Evolutionary conservation across 2,113 vertebrate genomes (phyloP).

Genomic region (Myiozetetes cayanensis): DNA sequence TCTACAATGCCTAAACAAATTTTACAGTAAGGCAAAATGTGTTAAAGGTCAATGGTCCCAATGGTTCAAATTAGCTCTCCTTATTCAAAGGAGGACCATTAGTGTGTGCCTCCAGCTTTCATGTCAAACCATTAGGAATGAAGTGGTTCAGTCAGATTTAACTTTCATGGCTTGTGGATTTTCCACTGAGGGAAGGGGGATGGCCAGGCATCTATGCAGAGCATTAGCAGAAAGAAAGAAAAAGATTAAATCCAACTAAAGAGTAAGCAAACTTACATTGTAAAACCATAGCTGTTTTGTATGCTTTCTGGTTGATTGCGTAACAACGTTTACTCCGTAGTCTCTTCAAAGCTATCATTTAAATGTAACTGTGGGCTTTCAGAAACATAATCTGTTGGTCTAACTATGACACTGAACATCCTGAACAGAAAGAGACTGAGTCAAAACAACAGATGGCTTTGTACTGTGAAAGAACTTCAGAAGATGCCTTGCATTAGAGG

Average conservation of each 20-base stretch:
- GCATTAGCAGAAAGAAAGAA: not conserved
- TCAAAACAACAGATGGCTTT: not conserved
- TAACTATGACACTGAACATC: not conserved
- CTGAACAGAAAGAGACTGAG: not conserved
- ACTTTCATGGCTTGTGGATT: not conserved
- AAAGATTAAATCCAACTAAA: not conserved
- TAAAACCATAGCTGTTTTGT: not conserved
- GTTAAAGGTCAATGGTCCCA: not conserved
- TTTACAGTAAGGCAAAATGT: not conserved
- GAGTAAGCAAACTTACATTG: not conserved
- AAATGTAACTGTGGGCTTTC: constrained; percentile 1
- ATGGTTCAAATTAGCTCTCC: not conserved
- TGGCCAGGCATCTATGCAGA: not conserved
- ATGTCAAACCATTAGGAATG: not conserved
- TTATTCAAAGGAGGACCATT: not conserved
- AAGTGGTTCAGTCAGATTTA: not conserved
- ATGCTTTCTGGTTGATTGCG: not conserved
- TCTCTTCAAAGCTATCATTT: constrained; percentile 29
- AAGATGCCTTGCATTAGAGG: not conserved
- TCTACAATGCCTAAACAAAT: not conserved
- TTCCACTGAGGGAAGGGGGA: not conserved
- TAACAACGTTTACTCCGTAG: constrained; percentile 9
- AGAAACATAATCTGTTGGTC: not conserved
- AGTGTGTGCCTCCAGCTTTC: not conserved
- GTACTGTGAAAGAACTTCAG: not conserved